phyloP scores from a whole-genome alignment of 2,113 vertebrate genomes.

The Ornithorhynchus anatinus region DNA sequence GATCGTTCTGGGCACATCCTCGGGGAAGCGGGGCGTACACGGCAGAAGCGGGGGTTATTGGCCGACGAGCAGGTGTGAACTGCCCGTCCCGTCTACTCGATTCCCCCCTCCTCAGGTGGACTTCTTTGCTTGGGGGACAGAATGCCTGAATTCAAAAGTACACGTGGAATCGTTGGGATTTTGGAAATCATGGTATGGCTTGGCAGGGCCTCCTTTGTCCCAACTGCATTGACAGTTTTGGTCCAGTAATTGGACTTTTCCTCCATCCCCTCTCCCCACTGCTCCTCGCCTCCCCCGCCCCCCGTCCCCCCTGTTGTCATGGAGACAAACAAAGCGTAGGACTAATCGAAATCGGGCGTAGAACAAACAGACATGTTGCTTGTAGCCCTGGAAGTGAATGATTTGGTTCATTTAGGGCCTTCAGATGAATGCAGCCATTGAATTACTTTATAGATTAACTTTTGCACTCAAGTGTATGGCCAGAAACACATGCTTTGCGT shows the following conservation, averaged over 20 bases:
- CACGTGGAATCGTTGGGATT: fast-evolving
- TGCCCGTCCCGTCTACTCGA: too few species aligned
- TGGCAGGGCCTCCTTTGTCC: neutral
- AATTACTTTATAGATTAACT: neutral
- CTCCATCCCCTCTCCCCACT: too few species aligned
- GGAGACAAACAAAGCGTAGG: constrained; percentile 16
- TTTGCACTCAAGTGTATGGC: neutral
- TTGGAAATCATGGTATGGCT: fast-evolving
- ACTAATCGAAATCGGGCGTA: neutral
- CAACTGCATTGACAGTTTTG: neutral
- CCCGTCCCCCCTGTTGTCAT: neutral
- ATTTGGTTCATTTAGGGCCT: neutral
- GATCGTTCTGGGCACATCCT: neutral
- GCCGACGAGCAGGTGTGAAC: neutral
- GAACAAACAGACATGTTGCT: neutral
- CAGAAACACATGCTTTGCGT: neutral
- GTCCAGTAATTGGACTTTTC: neutral
- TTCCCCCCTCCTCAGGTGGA: constrained; percentile 40
- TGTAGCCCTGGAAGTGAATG: neutral
- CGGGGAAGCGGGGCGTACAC: neutral
- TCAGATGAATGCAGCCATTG: constrained; percentile 48
- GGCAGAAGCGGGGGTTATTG: neutral
- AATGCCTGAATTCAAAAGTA: fast-evolving
- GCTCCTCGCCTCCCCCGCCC: neutral
- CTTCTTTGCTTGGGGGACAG: neutral